A percentile compares a stretch with the other conserved stretches of the same genome.
These are phyloP conservation scores for Cossypha caffra DNA, from an alignment of 2,797 vertebrate species.

Conservation along the genomic window DNA sequence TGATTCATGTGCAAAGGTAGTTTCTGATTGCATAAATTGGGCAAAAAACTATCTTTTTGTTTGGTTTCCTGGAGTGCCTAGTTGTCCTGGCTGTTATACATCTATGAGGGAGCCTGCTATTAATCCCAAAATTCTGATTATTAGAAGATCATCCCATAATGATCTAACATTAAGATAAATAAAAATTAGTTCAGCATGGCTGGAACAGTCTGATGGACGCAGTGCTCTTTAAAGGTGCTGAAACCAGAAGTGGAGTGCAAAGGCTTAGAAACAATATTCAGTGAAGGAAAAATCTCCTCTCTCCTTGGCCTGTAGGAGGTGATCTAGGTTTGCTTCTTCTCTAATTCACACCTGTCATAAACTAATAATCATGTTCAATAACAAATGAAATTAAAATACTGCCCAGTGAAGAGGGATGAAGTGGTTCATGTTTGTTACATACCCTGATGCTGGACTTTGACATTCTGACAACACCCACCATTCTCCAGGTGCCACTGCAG, in stretches of 20 bases:
- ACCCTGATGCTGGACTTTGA: slow-evolving; percentile 63
- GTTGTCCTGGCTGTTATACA: background rate
- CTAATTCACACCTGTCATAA: background rate
- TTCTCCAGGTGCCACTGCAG: slow-evolving; percentile 13
- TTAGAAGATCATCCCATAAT: background rate
- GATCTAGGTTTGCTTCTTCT: background rate
- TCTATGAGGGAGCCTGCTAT: background rate
- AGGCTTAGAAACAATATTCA: background rate
- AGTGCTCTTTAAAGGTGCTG: background rate
- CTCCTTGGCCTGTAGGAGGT: slow-evolving; percentile 27
- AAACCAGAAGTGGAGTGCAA: background rate
- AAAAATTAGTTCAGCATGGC: background rate
- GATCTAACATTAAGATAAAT: background rate
- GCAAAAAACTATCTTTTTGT: background rate
- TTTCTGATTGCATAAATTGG: background rate
- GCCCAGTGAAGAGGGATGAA: background rate
- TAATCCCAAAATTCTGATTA: background rate
- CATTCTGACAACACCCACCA: slow-evolving; percentile 32
- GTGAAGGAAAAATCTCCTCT: background rate
- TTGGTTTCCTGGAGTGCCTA: background rate
- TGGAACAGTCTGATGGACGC: background rate
- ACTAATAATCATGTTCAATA: slow-evolving; percentile 39
- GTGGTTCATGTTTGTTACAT: slow-evolving; percentile 69
- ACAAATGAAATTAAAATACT: slow-evolving; percentile 25
- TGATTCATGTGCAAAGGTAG: background rate